phyloP scores from a whole-genome alignment of 2,888 invertebrate genomes.

The Lycaena phlaeas region DNA sequence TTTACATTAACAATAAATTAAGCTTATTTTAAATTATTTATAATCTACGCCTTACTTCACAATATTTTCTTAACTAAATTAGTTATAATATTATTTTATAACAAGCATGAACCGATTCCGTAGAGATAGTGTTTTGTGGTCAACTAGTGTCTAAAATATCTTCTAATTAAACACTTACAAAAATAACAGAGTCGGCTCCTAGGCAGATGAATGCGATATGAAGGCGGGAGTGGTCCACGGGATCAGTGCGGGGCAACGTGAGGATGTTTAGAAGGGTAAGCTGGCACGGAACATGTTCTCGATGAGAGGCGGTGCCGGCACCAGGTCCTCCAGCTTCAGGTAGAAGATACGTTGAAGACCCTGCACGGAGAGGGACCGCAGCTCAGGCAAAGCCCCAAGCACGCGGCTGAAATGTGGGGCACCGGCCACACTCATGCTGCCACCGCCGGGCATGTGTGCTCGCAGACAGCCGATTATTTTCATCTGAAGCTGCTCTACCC shows the following conservation, averaged over 20 bases:
- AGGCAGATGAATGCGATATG: slow-evolving; percentile 43
- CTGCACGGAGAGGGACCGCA: slow-evolving; percentile 93
- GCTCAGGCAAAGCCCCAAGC: slow-evolving; percentile 92
- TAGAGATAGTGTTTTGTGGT: slow-evolving; percentile 63
- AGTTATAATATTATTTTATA: slow-evolving; percentile 17
- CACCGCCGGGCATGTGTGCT: slow-evolving; percentile 95
- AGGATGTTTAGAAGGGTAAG: slow-evolving; percentile 84
- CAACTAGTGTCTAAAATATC: slow-evolving; percentile 63
- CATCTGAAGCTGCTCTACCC: slow-evolving; percentile 96
- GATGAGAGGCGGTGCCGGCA: slow-evolving; percentile 92
- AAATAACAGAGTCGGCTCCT: slow-evolving; percentile 67
- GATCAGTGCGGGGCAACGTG: slow-evolving; percentile 22
- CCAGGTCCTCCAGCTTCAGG: slow-evolving; percentile 91
- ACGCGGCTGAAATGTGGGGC: slow-evolving; percentile 95
- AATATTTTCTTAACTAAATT: slow-evolving; percentile 33
- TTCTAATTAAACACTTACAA: slow-evolving; percentile 61
- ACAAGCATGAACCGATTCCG: slow-evolving; percentile 58
- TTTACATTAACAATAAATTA: slow-evolving; percentile 63
- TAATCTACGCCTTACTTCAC: slow-evolving; percentile 34
- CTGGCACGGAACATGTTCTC: slow-evolving; percentile 97
- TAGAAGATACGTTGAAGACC: slow-evolving; percentile 96
- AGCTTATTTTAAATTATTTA: slow-evolving; percentile 39
- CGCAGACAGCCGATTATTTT: slow-evolving; percentile 95
- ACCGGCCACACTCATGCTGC: slow-evolving; percentile 89
- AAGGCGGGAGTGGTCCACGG: slow-evolving; percentile 65